Conservation (phyloP, 1,140 invertebrate genomes). For the Drosophila quadrilineata region DNA sequence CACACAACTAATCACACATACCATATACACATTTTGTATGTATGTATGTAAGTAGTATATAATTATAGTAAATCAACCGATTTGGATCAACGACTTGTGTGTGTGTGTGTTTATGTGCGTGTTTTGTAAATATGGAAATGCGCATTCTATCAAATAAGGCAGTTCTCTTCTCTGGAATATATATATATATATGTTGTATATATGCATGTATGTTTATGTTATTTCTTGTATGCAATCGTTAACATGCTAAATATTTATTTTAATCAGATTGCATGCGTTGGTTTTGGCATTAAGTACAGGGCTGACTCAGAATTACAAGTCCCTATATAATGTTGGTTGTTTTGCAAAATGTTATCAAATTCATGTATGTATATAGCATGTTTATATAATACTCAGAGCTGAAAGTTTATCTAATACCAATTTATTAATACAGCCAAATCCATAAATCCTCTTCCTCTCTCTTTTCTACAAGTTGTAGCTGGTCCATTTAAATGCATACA, state of each 20-base stretch:
- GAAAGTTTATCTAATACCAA: not conserved
- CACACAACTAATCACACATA: constrained; percentile 12
- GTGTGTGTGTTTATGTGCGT: not conserved
- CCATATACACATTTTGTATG: constrained; percentile 6
- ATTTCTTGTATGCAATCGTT: constrained; percentile 15
- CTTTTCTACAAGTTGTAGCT: not conserved
- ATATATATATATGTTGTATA: no score
- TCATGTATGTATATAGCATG: no score
- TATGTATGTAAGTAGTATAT: constrained; percentile 24
- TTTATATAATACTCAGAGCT: constrained; percentile 73
- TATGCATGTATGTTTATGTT: constrained; percentile 19
- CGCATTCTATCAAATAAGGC: constrained; percentile 47
- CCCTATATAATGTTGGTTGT: constrained; percentile 14
- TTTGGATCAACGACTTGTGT: not conserved
- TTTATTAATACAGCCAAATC: constrained; percentile 11
- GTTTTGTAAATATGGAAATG: constrained; percentile 16
- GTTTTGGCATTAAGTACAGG: constrained; percentile 56
- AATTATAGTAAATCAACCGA: constrained; percentile 26
- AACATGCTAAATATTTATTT: not conserved
- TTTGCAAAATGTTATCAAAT: constrained; percentile 75
- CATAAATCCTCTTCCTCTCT: no score
- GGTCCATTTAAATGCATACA: not conserved
- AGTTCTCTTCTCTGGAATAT: constrained; percentile 40
- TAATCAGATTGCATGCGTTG: constrained; percentile 9
- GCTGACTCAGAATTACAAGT: constrained; percentile 3